Conservation (phyloP, 2,113 vertebrate genomes). For the Phalacrocorax carbo region DNA sequence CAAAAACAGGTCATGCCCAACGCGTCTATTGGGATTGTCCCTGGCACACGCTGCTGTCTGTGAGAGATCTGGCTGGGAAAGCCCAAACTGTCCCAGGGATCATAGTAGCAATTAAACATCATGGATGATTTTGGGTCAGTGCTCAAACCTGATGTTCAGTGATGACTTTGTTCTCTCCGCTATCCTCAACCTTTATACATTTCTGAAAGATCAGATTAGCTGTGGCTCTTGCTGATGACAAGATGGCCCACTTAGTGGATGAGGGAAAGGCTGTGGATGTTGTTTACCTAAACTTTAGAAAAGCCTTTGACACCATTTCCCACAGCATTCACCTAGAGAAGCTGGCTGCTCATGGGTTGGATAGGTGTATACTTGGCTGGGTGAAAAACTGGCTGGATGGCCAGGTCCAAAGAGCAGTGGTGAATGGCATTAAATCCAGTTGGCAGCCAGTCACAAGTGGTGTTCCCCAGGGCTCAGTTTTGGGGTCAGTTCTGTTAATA, state of each 20-base stretch:
- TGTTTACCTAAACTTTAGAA: neutral
- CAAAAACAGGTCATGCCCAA: neutral
- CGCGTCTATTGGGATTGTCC: neutral
- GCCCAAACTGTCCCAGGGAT: neutral
- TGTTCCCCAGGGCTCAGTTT: neutral
- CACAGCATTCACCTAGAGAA: neutral
- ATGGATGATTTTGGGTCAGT: neutral
- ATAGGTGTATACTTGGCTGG: rapidly evolving
- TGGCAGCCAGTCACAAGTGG: neutral
- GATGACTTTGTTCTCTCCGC: neutral
- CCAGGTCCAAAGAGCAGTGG: neutral
- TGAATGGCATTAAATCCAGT: neutral
- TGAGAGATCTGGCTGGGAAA: neutral
- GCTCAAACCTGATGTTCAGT: neutral
- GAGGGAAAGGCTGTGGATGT: neutral
- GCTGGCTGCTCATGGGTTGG: neutral
- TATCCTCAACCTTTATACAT: neutral
- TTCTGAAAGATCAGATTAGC: neutral
- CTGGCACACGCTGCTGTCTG: neutral
- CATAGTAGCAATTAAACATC: neutral
- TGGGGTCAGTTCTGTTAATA: neutral
- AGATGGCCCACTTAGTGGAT: neutral
- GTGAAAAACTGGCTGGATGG: neutral
- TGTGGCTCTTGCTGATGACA: neutral
- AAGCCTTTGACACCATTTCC: neutral